phyloP scores from a whole-genome alignment of 1,140 invertebrate genomes.

The Wasmannia auropunctata region DNA sequence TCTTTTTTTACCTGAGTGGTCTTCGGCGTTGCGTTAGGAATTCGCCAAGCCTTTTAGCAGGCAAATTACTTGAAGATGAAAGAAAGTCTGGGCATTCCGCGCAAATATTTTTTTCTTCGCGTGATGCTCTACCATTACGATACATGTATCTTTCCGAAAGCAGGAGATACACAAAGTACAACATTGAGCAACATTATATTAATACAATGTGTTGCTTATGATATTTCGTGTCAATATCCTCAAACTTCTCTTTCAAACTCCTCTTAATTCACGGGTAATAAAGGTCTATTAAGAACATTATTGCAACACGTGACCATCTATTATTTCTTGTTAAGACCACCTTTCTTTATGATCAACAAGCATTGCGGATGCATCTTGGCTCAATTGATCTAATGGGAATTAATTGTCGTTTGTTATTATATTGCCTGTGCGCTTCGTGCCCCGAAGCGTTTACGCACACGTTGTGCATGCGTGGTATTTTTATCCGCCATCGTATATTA shows the following conservation, averaged over 20 bases:
- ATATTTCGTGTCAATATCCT: background rate
- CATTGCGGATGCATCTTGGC: background rate
- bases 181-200: background rate
- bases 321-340: conserved; percentile 25
- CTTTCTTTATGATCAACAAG: conserved; percentile 2
- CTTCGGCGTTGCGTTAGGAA: conserved; percentile 2
- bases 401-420: conserved; percentile 32
- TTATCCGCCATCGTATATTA: background rate
- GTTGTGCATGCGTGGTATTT: no score
- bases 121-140: background rate
- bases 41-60: background rate
- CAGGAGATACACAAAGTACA: background rate
- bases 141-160: background rate
- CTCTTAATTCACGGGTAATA: background rate
- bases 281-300: conserved; percentile 26
- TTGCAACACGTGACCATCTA: background rate
- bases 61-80: conserved; percentile 20
- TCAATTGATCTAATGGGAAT: conserved; percentile 12
- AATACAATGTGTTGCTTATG: background rate
- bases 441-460: background rate
- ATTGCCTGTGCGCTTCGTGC: background rate
- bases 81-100: background rate
- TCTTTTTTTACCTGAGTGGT: conserved; percentile 4
- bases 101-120: background rate
- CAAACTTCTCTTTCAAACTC: background rate